Percentiles rank a stretch among this genome's conserved stretches.
These are phyloP conservation scores for Zoanthus sociatus DNA, from an alignment of 92 coral and sea anemone species.

Conservation along the genomic window DNA sequence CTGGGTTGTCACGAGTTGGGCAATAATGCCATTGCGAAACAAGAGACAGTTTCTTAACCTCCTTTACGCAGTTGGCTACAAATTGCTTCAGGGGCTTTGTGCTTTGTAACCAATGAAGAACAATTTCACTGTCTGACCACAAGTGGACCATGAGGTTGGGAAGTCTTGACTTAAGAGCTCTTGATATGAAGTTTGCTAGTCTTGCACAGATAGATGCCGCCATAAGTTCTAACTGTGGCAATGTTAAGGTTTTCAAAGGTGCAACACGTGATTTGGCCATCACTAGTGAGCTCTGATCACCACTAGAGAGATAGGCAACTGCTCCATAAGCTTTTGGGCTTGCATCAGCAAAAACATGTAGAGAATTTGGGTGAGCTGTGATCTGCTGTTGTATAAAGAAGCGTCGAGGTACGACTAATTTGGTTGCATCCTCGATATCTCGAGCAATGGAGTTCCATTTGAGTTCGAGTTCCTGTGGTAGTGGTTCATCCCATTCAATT, in stretches of 20 bases:
- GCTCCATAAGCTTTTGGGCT: conserved; percentile 71
- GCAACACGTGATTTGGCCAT: conserved; percentile 60
- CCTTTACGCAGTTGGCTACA: conserved; percentile 44
- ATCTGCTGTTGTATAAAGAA: conserved; percentile 45
- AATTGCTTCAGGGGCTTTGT: conserved; percentile 50
- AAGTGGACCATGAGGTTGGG: conserved; percentile 40
- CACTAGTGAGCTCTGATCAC: conserved; percentile 53
- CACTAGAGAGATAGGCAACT: conserved; percentile 54
- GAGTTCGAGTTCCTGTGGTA: conserved; percentile 55
- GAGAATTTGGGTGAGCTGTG: conserved; percentile 18
- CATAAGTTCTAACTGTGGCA: conserved; percentile 61
- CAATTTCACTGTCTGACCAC: conserved; percentile 67
- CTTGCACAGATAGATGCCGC: conserved; percentile 50
- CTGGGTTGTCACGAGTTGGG: conserved; percentile 30
- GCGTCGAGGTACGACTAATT: conserved; percentile 50
- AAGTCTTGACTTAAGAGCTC: conserved; percentile 14
- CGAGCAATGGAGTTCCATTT: conserved; percentile 52
- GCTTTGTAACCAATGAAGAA: conserved; percentile 58
- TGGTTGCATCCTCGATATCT: conserved; percentile 56
- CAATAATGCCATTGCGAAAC: conserved; percentile 38
- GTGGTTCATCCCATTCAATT: conserved; percentile 71
- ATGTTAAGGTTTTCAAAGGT: conserved; percentile 37
- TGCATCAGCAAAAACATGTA: conserved; percentile 70
- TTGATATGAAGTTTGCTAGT: conserved; percentile 39
- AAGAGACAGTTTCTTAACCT: conserved; percentile 40